phyloP scores from a whole-genome alignment of 2,797 vertebrate species.

The Enteromius anoplus region DNA sequence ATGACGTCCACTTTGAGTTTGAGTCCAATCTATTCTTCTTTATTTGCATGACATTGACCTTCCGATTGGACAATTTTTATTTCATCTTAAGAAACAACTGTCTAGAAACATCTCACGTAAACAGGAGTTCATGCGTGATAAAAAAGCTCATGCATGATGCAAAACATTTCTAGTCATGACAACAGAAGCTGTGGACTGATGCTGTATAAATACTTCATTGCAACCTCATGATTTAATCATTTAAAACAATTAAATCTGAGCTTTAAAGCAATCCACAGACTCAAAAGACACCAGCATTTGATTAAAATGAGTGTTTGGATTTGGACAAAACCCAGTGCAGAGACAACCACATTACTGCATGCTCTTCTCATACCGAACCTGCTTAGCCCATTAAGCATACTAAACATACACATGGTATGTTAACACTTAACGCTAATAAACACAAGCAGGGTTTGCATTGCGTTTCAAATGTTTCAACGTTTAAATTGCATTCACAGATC shows the following conservation, averaged over 20 bases:
- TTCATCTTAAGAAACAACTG: not conserved
- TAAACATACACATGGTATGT: not conserved
- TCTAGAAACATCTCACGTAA: not conserved
- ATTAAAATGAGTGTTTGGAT: not conserved
- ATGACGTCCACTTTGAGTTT: not conserved
- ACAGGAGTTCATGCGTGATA: not conserved
- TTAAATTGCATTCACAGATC: not conserved
- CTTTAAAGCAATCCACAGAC: slow-evolving; percentile 14
- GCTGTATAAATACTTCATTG: slow-evolving; percentile 28
- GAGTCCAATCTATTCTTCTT: not conserved
- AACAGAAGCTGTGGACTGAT: not conserved
- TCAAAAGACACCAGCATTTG: not conserved
- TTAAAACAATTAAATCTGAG: slow-evolving; percentile 1
- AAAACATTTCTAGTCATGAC: not conserved
- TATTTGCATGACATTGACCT: not conserved
- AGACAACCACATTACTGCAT: not conserved
- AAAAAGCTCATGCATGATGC: not conserved
- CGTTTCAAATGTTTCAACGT: not conserved
- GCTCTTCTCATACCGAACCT: not conserved
- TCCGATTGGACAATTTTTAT: not conserved
- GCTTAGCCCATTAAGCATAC: not conserved
- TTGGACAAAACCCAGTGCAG: not conserved
- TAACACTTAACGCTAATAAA: not conserved
- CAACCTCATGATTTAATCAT: slow-evolving; percentile 32
- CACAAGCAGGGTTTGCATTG: not conserved